phyloP scores from a whole-genome alignment of 53 echinoderm and acorn worm genomes.

The Echinarachnius parma region DNA sequence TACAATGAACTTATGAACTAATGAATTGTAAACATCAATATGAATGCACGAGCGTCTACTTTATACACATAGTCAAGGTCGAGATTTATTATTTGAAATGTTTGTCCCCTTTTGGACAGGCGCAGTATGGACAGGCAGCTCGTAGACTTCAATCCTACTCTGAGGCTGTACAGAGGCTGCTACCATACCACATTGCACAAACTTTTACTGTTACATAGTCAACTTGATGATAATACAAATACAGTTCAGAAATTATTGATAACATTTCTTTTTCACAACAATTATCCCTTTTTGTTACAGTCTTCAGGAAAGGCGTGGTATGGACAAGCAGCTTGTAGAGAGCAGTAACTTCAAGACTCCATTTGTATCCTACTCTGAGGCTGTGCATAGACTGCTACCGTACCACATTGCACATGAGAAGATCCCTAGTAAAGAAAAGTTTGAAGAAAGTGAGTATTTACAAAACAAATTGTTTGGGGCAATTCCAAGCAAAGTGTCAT shows the following conservation, averaged over 20 bases:
- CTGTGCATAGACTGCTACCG: conserved; percentile 60
- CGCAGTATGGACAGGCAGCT: conserved; percentile 56
- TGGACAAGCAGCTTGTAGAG: conserved; percentile 59
- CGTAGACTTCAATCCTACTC: conserved; percentile 46
- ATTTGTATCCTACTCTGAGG: conserved; percentile 63
- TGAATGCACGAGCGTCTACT: too few species aligned
- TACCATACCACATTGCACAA: conserved; percentile 69
- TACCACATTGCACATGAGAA: conserved; percentile 75
- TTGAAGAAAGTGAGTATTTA: conserved; percentile 69
- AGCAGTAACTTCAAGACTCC: conserved; percentile 65
- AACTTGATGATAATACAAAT: too few species aligned
- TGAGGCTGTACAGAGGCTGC: conserved; percentile 72
- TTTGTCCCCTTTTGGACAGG: conserved; percentile 62
- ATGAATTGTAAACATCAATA: too few species aligned
- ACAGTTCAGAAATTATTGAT: too few species aligned
- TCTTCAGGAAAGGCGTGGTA: conserved; percentile 54
- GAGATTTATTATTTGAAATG: too few species aligned
- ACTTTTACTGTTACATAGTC: too few species aligned
- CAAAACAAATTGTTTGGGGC: too few species aligned
- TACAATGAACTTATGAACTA: too few species aligned
- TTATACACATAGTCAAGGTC: too few species aligned
- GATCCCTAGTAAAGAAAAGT: conserved; percentile 60
- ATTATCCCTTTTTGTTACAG: conserved; percentile 31
- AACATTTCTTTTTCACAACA: too few species aligned
- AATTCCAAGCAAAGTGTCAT: too few species aligned